Conservation (phyloP, 2,797 vertebrate species). For the Limosa lapponica region DNA sequence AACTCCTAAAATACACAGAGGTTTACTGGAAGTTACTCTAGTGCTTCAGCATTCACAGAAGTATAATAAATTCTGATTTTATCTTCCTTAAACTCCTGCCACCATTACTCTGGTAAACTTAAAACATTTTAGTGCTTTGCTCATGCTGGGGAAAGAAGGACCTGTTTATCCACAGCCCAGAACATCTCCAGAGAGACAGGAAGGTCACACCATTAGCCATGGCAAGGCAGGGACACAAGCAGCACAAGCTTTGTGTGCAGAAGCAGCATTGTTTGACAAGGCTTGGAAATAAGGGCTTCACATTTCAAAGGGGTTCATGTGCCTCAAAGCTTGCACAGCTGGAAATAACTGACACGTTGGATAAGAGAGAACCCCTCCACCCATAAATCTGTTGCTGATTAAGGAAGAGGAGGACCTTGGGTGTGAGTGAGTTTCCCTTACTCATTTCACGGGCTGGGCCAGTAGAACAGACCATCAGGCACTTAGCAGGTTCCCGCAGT, state of each 20-base stretch:
- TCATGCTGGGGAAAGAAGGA: background rate
- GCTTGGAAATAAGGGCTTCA: background rate
- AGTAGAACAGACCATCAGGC: background rate
- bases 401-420: background rate
- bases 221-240: background rate
- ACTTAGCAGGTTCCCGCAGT: background rate
- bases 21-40: background rate
- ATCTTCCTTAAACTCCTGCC: background rate
- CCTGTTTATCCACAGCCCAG: background rate
- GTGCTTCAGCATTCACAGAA: background rate
- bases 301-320: fast-evolving
- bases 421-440: background rate
- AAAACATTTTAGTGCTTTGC: background rate
- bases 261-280: background rate
- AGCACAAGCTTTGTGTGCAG: background rate
- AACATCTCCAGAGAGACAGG: background rate
- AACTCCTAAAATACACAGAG: background rate
- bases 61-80: background rate
- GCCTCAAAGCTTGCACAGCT: background rate
- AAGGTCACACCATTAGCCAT: background rate
- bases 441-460: background rate
- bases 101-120: background rate
- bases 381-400: background rate
- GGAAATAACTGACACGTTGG: background rate
- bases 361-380: background rate